phyloP scores from a whole-genome alignment of 1,140 invertebrate species.

The Lucilia cuprina region DNA sequence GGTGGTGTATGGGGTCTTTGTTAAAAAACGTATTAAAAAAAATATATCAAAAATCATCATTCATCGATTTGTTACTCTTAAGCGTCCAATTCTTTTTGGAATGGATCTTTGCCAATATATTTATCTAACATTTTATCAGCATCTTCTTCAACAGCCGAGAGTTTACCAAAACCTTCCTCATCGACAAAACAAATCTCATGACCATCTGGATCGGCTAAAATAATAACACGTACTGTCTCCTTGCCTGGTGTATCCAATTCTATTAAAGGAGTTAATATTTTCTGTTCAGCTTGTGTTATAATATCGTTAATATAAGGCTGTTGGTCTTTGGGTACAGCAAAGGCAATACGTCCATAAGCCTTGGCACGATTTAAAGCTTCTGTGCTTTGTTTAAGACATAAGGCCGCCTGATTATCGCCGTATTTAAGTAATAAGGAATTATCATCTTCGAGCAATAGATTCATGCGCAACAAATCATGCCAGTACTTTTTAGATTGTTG shows the following conservation, averaged over 20 bases:
- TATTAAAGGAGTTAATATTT: conserved; percentile 86
- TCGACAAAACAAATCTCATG: conserved; percentile 99
- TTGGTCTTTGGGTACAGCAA: conserved; percentile 80
- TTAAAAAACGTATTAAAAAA: not conserved
- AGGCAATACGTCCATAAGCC: conserved; percentile 95
- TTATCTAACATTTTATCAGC: conserved; percentile 81
- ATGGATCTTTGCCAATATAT: conserved; percentile 69
- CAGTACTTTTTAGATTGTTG: conserved; percentile 81
- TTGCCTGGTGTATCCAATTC: conserved; percentile 95
- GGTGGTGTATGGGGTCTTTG: not conserved
- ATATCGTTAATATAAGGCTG: conserved; percentile 78
- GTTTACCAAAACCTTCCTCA: conserved; percentile 88
- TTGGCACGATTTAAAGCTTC: conserved; percentile 81
- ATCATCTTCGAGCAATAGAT: conserved; percentile 68
- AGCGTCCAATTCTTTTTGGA: conserved; percentile 46
- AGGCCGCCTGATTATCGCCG: conserved; percentile 74
- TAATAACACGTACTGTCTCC: conserved; percentile 93
- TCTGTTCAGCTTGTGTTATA: conserved; percentile 76
- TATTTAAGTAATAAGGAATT: conserved; percentile 75
- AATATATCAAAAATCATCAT: not conserved
- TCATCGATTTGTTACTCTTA: not conserved
- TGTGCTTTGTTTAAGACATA: conserved; percentile 74
- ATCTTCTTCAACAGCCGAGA: conserved; percentile 87
- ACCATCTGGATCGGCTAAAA: conserved; percentile 93
- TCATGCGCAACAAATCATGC: conserved; percentile 79